Evolutionary conservation across 1,140 invertebrate genomes (phyloP).

Genomic region (Scaptomyza montana): DNA sequence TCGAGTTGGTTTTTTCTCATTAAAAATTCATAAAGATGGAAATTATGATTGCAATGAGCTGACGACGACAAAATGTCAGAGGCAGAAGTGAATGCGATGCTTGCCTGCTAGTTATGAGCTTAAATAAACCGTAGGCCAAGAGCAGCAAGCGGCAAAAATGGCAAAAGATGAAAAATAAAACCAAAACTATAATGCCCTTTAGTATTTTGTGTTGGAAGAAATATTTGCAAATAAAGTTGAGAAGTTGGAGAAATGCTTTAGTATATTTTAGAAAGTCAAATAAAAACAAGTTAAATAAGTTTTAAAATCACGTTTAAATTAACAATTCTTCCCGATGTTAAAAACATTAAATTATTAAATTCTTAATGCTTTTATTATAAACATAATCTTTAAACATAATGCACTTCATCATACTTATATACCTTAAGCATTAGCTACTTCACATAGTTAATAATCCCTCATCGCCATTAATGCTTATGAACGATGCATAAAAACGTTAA

Average conservation of each 20-base stretch:
- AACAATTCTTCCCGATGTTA: no score
- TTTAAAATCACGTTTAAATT: no score
- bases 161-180: no score
- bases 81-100: constrained; percentile 31
- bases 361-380: no score
- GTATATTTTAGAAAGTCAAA: no score
- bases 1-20: constrained; percentile 62
- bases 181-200: not conserved
- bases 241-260: no score
- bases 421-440: not conserved
- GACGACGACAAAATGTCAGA: constrained; percentile 75
- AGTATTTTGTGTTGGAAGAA: not conserved
- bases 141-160: not conserved
- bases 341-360: no score
- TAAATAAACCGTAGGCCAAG: constrained; percentile 6
- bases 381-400: no score
- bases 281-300: no score
- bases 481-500: constrained; percentile 25
- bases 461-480: constrained; percentile 9
- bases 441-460: constrained; percentile 6
- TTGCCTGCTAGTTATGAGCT: constrained; percentile 14
- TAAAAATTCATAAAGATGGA: constrained; percentile 81
- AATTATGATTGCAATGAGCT: constrained; percentile 79
- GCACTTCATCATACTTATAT: no score
- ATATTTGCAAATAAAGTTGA: no score